Evolutionary conservation across 2,888 invertebrate genomes (phyloP).

Genomic region (Ectropis crepuscularia): DNA sequence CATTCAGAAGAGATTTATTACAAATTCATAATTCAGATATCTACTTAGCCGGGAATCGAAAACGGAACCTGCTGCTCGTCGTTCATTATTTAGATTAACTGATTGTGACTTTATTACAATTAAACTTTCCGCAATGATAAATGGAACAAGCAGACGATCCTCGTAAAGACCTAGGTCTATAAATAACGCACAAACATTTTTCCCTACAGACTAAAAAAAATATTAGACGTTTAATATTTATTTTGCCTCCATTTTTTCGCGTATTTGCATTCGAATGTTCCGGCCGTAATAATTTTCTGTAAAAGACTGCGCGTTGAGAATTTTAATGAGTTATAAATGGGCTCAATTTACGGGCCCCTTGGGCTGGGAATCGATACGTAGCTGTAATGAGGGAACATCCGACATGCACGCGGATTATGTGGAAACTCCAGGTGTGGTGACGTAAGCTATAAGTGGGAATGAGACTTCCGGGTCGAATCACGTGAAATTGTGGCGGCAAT

Average conservation of each 20-base stretch:
- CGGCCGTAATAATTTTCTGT: constrained; percentile 39
- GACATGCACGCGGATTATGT: constrained; percentile 10
- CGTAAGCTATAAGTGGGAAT: constrained; percentile 11
- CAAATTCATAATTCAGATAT: too few relatives aligned
- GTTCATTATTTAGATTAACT: too few relatives aligned
- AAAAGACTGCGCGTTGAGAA: constrained; percentile 39
- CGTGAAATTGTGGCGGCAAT: constrained; percentile 4
- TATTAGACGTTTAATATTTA: constrained; percentile 21
- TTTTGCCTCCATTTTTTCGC: constrained; percentile 14
- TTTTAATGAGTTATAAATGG: constrained; percentile 41
- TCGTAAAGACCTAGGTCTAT: background rate
- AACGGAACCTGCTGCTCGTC: too few relatives aligned
- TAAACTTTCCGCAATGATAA: too few relatives aligned
- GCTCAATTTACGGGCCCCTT: constrained; percentile 33
- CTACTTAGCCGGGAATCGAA: too few relatives aligned
- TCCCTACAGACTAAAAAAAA: background rate
- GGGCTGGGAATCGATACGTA: constrained; percentile 35
- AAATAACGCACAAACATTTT: background rate
- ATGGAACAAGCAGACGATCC: too few relatives aligned
- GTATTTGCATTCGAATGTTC: constrained; percentile 35
- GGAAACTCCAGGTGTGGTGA: constrained; percentile 13
- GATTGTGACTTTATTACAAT: too few relatives aligned
- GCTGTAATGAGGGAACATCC: constrained; percentile 33
- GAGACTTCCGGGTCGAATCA: constrained; percentile 1
- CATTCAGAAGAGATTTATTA: too few relatives aligned